Evolutionary conservation across 2,113 vertebrate species (phyloP).

Genomic region (Spea multiplicata): DNA sequence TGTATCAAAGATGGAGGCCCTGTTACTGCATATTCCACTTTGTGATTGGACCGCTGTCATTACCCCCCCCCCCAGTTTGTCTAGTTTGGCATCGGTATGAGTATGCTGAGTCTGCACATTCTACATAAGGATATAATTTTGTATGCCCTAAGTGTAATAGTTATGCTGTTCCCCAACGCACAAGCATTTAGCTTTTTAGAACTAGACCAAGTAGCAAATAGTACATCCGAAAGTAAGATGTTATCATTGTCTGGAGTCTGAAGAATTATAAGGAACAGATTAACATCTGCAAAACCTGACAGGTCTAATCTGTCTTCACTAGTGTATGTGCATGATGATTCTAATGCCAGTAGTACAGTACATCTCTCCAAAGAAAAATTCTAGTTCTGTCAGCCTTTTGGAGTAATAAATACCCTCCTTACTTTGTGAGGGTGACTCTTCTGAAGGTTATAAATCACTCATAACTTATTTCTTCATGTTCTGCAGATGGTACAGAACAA

Average conservation of each 20-base stretch:
- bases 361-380: background rate
- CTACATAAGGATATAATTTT: too few species aligned
- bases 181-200: too few species aligned
- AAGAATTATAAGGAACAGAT: conserved; percentile 28
- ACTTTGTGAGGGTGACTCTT: background rate
- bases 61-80: too few species aligned
- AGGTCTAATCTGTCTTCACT: conserved; percentile 40
- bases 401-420: background rate
- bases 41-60: too few species aligned
- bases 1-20: too few species aligned
- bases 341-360: conserved; percentile 3
- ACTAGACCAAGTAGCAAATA: too few species aligned
- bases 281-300: conserved; percentile 32
- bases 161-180: too few species aligned
- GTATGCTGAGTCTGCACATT: too few species aligned
- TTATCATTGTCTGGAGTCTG: conserved; percentile 18
- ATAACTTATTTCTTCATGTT: background rate
- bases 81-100: too few species aligned
- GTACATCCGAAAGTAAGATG: conserved; percentile 1
- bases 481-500: background rate
- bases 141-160: too few species aligned
- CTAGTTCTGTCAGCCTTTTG: conserved; percentile 11
- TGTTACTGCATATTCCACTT: too few species aligned
- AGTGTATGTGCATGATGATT: conserved; percentile 15
- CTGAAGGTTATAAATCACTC: conserved; percentile 17